Evolutionary conservation across 2,113 vertebrate species (phyloP).

Genomic region (Mirounga angustirostris): DNA sequence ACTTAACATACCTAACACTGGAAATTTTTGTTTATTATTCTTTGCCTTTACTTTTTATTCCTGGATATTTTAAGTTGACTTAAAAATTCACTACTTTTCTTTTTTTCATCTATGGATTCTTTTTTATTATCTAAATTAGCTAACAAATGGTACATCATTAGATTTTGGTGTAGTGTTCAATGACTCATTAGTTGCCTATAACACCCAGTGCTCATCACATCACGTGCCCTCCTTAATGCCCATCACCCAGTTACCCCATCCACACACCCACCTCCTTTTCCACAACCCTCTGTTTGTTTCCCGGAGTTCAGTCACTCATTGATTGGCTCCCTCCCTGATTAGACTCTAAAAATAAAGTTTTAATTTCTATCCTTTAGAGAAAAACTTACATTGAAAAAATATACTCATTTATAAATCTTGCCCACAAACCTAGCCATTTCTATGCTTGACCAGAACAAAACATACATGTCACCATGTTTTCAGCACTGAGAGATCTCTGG

Average conservation of each 20-base stretch:
- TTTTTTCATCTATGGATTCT: neutral
- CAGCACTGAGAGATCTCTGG: neutral
- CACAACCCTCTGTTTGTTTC: neutral
- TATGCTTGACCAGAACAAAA: neutral
- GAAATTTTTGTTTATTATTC: neutral
- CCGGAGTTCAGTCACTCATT: too few relatives aligned
- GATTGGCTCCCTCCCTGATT: neutral
- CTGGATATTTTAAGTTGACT: neutral
- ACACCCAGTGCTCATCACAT: neutral
- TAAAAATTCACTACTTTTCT: neutral
- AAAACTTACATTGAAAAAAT: neutral
- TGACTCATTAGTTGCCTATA: neutral
- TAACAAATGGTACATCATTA: neutral
- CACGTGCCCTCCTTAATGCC: neutral
- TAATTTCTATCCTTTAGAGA: neutral
- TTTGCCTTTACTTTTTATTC: neutral
- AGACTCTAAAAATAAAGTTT: neutral
- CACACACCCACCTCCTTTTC: neutral
- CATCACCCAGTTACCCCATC: neutral
- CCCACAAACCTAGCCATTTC: neutral
- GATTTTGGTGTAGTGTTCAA: neutral
- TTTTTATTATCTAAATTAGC: neutral
- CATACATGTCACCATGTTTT: neutral
- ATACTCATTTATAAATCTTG: neutral
- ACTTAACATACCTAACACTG: neutral